A percentile compares a stretch with the other conserved stretches of the same genome.
These are phyloP conservation scores for Hoplodrina ambigua DNA, from an alignment of 2,888 invertebrate species.

Conservation along the genomic window DNA sequence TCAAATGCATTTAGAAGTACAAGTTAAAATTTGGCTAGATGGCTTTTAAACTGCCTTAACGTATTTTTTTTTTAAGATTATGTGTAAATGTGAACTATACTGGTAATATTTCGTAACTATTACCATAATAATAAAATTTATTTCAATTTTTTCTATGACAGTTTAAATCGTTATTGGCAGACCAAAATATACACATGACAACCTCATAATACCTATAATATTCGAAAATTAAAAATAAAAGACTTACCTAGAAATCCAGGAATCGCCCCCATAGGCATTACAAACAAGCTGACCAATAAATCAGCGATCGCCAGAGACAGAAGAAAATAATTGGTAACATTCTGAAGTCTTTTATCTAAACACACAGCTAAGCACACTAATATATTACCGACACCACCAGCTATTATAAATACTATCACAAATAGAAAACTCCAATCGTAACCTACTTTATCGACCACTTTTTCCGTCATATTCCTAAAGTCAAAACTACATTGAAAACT, in stretches of 20 bases:
- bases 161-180: too few species aligned
- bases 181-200: too few species aligned
- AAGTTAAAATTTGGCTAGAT: too few species aligned
- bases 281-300: slow-evolving; percentile 97
- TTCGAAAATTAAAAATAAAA: too few species aligned
- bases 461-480: slow-evolving; percentile 74
- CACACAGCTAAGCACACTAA: slow-evolving; percentile 98
- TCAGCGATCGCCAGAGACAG: slow-evolving; percentile 98
- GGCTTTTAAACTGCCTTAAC: too few species aligned
- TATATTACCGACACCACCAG: slow-evolving; percentile 97
- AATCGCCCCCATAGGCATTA: slow-evolving; percentile 98
- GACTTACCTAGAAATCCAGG: slow-evolving; percentile 97
- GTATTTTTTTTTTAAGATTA: too few species aligned
- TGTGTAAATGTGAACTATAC: too few species aligned
- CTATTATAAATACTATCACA: slow-evolving; percentile 95
- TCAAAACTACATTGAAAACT: slow-evolving; percentile 84
- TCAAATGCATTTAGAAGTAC: not conserved
- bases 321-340: slow-evolving; percentile 98
- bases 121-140: too few species aligned
- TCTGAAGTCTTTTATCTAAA: slow-evolving; percentile 96
- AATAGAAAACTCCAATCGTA: slow-evolving; percentile 96
- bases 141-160: too few species aligned
- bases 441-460: slow-evolving; percentile 70
- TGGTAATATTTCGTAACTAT: too few species aligned
- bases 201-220: not conserved